phyloP scores from a whole-genome alignment of 2,888 invertebrate species.

The Limenitis camilla region DNA sequence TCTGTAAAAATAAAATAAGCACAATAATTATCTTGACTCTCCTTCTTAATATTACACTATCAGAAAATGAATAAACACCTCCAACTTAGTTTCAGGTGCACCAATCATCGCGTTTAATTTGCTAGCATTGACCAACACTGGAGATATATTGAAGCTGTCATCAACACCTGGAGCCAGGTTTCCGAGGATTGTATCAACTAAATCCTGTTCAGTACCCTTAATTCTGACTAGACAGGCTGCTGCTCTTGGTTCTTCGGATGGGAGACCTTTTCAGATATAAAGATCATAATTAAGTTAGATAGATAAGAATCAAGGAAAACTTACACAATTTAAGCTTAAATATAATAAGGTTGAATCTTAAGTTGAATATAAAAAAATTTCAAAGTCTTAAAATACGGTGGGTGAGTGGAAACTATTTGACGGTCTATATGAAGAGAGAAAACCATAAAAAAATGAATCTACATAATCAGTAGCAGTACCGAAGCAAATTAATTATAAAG shows the following conservation, averaged over 20 bases:
- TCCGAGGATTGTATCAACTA: slow-evolving; percentile 48
- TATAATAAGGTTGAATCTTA: too few species aligned
- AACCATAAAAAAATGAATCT: too few species aligned
- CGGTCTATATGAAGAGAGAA: too few species aligned
- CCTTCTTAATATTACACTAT: too few species aligned
- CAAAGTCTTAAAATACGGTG: too few species aligned
- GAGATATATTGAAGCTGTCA: slow-evolving; percentile 60
- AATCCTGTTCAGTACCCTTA: slow-evolving; percentile 35
- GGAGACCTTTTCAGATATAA: slow-evolving; percentile 36
- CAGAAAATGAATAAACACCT: slow-evolving; percentile 31
- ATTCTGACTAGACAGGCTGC: slow-evolving; percentile 51
- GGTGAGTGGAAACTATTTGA: too few species aligned
- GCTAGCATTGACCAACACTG: slow-evolving; percentile 46
- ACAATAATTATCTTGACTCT: background rate
- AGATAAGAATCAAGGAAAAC: too few species aligned
- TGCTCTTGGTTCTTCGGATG: slow-evolving; percentile 43
- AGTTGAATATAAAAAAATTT: too few species aligned
- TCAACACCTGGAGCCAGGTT: slow-evolving; percentile 53
- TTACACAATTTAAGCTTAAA: too few species aligned
- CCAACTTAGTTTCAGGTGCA: slow-evolving; percentile 55
- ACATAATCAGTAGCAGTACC: too few species aligned
- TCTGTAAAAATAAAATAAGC: slow-evolving; percentile 34
- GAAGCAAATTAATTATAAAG: too few species aligned
- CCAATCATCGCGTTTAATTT: slow-evolving; percentile 47
- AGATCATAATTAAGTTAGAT: too few species aligned